A percentile compares a stretch with the other conserved stretches of the same genome.
phyloP scores from a whole-genome alignment of 2,797 vertebrate species.

The Gymnoscopelus braueri region DNA sequence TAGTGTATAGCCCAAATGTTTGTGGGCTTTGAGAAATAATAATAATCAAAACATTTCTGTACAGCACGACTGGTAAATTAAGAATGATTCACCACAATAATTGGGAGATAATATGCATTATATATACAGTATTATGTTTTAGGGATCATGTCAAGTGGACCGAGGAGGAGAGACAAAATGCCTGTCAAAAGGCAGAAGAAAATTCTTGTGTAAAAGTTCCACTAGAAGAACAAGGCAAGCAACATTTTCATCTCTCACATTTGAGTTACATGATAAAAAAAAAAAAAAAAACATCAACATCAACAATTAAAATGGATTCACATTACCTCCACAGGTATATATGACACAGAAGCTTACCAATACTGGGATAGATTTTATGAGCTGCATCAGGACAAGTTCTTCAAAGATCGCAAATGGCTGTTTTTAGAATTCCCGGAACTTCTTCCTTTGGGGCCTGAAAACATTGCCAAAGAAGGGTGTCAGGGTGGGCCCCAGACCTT shows the following conservation, averaged over 20 bases:
- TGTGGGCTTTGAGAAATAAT: too few species aligned
- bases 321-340: slow-evolving; percentile 80
- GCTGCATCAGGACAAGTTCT: slow-evolving; percentile 90
- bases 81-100: too few species aligned
- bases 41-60: too few species aligned
- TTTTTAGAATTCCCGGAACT: slow-evolving; percentile 93
- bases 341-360: slow-evolving; percentile 84
- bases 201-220: slow-evolving; percentile 85
- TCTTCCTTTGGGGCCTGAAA: slow-evolving; percentile 73
- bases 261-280: not conserved
- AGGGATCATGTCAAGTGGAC: slow-evolving; percentile 97
- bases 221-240: slow-evolving; percentile 83
- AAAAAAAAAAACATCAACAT: too few species aligned
- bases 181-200: slow-evolving; percentile 82
- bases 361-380: slow-evolving; percentile 94
- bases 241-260: not conserved
- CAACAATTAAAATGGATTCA: not conserved
- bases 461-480: slow-evolving; percentile 6
- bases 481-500: slow-evolving; percentile 11
- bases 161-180: slow-evolving; percentile 84
- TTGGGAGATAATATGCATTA: not conserved
- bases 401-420: slow-evolving; percentile 91
- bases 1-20: too few species aligned
- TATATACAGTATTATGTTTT: slow-evolving; percentile 23
- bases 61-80: too few species aligned